Conservation (phyloP, 2,888 invertebrate genomes). For the Drosophila neotestacea region DNA sequence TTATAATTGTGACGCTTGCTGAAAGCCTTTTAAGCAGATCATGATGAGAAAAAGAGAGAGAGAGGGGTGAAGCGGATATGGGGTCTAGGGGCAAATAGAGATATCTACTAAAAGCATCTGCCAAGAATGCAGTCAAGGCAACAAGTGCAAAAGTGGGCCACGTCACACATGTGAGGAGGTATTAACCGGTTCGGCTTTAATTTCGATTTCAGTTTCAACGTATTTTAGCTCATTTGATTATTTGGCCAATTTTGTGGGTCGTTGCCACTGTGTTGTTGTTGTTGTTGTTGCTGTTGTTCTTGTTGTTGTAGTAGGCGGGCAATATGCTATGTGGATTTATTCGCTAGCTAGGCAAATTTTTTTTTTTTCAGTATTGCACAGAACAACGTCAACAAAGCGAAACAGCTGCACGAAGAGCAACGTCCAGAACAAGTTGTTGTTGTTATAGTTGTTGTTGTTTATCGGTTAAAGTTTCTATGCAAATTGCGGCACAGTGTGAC, state of each 20-base stretch:
- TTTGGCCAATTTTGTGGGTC: slow-evolving; percentile 39
- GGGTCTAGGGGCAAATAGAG: not conserved
- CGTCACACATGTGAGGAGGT: not conserved
- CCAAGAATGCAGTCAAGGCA: slow-evolving; percentile 29
- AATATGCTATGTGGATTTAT: slow-evolving; percentile 29
- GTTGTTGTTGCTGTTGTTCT: not conserved
- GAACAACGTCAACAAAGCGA: slow-evolving; percentile 52
- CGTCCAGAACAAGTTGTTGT: slow-evolving; percentile 45
- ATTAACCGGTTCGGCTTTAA: slow-evolving; percentile 33
- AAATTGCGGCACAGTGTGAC: slow-evolving; percentile 43
- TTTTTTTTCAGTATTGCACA: slow-evolving; percentile 25
- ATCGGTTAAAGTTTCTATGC: slow-evolving; percentile 12
- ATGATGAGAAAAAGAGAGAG: not conserved
- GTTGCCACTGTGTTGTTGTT: slow-evolving; percentile 7
- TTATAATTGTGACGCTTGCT: slow-evolving; percentile 24
- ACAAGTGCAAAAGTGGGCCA: slow-evolving; percentile 19
- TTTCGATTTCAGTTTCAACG: slow-evolving; percentile 15
- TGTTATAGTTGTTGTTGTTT: slow-evolving; percentile 5
- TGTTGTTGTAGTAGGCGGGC: slow-evolving; percentile 19
- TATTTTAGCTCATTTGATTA: slow-evolving; percentile 7
- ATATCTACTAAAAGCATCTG: slow-evolving; percentile 30
- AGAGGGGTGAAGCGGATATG: too few relatives aligned
- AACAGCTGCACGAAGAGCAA: slow-evolving; percentile 36
- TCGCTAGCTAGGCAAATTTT: slow-evolving; percentile 19
- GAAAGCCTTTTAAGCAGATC: not conserved